Percentiles rank a stretch among this genome's conserved stretches.
These are phyloP conservation scores for Zaprionus kolodkinae DNA, from an alignment of 1,140 invertebrate genomes.

Conservation along the genomic window DNA sequence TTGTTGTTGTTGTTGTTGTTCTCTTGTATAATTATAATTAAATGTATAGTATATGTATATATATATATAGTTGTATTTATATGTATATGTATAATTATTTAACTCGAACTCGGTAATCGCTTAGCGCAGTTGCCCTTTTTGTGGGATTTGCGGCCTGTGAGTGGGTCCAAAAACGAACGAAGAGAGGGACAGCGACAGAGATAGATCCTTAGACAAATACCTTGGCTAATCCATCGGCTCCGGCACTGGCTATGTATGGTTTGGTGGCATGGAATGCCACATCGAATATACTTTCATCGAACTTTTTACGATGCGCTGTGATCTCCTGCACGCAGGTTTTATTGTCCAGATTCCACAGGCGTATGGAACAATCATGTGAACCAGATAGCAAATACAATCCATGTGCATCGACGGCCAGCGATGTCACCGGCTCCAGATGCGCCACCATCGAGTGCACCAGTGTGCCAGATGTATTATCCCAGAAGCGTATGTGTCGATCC, in stretches of 20 bases:
- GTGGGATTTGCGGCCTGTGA: conserved; percentile 1
- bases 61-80: conserved; percentile 48
- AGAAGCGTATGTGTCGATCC: conserved; percentile 99
- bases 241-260: conserved; percentile 99
- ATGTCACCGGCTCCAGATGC: conserved; percentile 99
- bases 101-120: conserved; percentile 77
- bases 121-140: conserved; percentile 23
- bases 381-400: conserved; percentile 99
- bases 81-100: conserved; percentile 78
- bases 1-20: conserved; percentile 58
- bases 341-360: conserved; percentile 99
- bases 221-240: conserved; percentile 99
- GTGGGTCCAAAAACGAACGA: conserved; percentile 3
- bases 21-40: conserved; percentile 69
- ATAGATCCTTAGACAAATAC: conserved; percentile 91
- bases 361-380: conserved; percentile 98
- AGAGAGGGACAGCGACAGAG: background rate
- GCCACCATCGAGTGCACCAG: conserved; percentile 99
- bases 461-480: conserved; percentile 97
- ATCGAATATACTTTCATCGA: conserved; percentile 99
- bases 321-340: conserved; percentile 99
- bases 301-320: conserved; percentile 99
- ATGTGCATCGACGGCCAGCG: conserved; percentile 98
- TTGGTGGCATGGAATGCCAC: conserved; percentile 99
- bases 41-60: conserved; percentile 64